These are phyloP conservation scores for Philopotamus ludificatus DNA, from an alignment of 1,140 invertebrate species.

Conservation along the genomic window DNA sequence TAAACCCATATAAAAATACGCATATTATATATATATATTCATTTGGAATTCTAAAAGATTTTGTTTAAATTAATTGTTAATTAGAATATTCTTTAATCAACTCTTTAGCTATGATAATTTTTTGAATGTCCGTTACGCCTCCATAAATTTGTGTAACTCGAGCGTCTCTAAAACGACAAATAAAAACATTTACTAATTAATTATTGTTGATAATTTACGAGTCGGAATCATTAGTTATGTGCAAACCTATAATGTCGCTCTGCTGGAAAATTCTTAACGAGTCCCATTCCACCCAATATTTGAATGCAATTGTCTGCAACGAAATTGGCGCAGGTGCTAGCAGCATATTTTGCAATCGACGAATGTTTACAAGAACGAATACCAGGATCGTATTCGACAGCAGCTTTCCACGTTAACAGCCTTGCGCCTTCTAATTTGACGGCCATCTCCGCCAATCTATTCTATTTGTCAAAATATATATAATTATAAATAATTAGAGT, in stretches of 20 bases:
- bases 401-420: conserved; percentile 81
- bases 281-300: conserved; percentile 86
- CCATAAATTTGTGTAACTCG: conserved; percentile 86
- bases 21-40: no score
- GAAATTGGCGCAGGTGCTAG: conserved; percentile 81
- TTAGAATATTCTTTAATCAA: conserved; percentile 49
- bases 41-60: no score
- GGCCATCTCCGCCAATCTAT: conserved; percentile 80
- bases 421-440: conserved; percentile 74
- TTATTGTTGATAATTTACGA: not conserved
- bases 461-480: conserved; percentile 46
- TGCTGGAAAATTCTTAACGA: conserved; percentile 82
- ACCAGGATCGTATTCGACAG: conserved; percentile 46
- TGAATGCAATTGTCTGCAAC: conserved; percentile 81
- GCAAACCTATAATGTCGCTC: conserved; percentile 76
- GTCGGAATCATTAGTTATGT: not conserved
- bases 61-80: no score
- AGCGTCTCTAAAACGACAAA: conserved; percentile 61
- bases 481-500: no score
- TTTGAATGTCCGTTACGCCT: conserved; percentile 90
- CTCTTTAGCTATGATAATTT: conserved; percentile 74
- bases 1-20: no score
- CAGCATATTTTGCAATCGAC: conserved; percentile 87
- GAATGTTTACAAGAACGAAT: conserved; percentile 62
- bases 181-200: conserved; percentile 2